These are phyloP conservation scores for Cyclargus thomasi DNA, from an alignment of 1,140 invertebrate species.

Conservation along the genomic window DNA sequence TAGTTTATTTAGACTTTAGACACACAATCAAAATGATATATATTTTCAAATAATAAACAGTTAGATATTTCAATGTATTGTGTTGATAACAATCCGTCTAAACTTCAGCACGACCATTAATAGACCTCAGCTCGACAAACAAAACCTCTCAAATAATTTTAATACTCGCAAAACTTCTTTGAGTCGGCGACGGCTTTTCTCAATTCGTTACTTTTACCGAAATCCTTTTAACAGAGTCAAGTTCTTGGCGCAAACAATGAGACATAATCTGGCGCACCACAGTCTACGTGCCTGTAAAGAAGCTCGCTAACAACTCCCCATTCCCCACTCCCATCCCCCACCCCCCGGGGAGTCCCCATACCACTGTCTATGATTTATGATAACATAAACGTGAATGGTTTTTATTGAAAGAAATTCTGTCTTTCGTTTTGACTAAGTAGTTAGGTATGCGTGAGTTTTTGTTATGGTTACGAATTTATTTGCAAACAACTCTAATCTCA, in stretches of 20 bases:
- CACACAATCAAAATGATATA: no score
- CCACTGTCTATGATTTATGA: slow-evolving; percentile 14
- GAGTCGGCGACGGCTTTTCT: background rate
- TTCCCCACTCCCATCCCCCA: background rate
- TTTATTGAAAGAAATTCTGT: background rate
- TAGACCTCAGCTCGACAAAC: background rate
- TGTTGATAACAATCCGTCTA: background rate
- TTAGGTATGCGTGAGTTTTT: background rate
- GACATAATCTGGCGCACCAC: slow-evolving; percentile 13
- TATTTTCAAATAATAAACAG: no score
- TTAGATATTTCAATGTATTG: no score
- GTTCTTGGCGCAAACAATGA: slow-evolving; percentile 13
- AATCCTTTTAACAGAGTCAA: slow-evolving; percentile 15
- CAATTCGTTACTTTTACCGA: slow-evolving; percentile 14
- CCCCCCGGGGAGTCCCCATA: background rate
- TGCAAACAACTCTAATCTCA: background rate
- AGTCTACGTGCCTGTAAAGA: slow-evolving; percentile 9
- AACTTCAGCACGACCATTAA: background rate
- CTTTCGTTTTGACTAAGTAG: background rate
- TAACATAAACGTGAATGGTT: slow-evolving; percentile 13
- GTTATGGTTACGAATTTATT: background rate
- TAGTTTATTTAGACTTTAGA: no score
- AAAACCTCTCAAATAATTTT: background rate
- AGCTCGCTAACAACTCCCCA: slow-evolving; percentile 7
- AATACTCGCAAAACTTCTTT: background rate